These are phyloP conservation scores for Pollenia labialis DNA, from an alignment of 2,888 invertebrate genomes.

Conservation along the genomic window DNA sequence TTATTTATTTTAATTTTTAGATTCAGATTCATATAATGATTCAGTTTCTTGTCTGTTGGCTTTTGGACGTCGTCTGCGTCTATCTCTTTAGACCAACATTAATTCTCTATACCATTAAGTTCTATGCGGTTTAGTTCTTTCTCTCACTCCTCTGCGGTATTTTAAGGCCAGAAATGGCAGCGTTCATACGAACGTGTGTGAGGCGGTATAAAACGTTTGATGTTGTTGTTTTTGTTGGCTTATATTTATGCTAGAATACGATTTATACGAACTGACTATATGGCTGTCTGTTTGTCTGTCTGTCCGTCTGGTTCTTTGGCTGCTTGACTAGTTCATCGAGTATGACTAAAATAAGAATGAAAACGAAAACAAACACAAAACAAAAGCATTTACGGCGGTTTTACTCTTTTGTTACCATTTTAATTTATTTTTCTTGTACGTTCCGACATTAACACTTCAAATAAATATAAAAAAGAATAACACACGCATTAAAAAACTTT, in stretches of 20 bases:
- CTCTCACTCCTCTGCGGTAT: background rate
- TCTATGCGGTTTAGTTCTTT: slow-evolving; percentile 26
- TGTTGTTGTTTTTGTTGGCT: slow-evolving; percentile 46
- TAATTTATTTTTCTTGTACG: slow-evolving; percentile 71
- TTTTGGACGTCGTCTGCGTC: slow-evolving; percentile 36
- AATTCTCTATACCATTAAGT: slow-evolving; percentile 12
- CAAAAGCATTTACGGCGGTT: slow-evolving; percentile 44
- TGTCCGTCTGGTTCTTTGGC: background rate
- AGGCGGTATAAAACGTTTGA: slow-evolving; percentile 66
- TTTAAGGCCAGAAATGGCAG: background rate
- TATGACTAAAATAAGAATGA: slow-evolving; percentile 55
- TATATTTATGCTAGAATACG: slow-evolving; percentile 63
- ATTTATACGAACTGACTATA: slow-evolving; percentile 33
- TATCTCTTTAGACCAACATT: slow-evolving; percentile 37
- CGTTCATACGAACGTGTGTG: slow-evolving; percentile 8
- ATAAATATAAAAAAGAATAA: slow-evolving; percentile 45
- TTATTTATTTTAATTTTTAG: slow-evolving; percentile 40
- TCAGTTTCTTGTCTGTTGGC: slow-evolving; percentile 50
- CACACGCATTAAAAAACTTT: background rate
- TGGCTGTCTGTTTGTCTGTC: slow-evolving; percentile 7
- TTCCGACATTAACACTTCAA: slow-evolving; percentile 62
- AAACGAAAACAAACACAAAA: background rate
- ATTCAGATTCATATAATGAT: slow-evolving; percentile 54
- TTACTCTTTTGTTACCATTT: slow-evolving; percentile 71
- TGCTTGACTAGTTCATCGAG: slow-evolving; percentile 42